These are phyloP conservation scores for Suncus etruscus DNA, from an alignment of 2,113 vertebrate species.

Conservation along the genomic window DNA sequence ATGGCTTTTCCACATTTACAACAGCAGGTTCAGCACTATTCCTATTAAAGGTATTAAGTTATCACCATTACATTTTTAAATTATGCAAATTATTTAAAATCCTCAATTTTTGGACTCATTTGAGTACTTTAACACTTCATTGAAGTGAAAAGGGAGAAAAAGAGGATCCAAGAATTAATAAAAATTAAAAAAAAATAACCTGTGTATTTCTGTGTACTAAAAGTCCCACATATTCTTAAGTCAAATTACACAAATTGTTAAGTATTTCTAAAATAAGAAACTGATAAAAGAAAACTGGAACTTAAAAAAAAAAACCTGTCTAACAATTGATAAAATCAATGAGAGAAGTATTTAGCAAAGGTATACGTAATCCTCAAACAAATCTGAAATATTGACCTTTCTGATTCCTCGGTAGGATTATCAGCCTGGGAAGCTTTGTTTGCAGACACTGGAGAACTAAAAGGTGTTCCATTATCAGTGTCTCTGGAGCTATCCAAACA, in stretches of 20 bases:
- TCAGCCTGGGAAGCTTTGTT: conserved; percentile 86
- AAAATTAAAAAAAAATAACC: conserved; percentile 6
- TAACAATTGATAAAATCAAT: not conserved
- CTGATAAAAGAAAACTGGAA: no score
- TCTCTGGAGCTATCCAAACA: conserved; percentile 92
- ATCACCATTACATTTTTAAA: conserved; percentile 53
- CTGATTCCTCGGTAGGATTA: conserved; percentile 82
- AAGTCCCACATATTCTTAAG: not conserved
- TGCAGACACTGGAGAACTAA: conserved; percentile 86
- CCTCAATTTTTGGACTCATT: conserved; percentile 41
- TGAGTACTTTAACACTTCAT: conserved; percentile 30
- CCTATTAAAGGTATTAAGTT: conserved; percentile 78
- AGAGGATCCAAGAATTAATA: conserved; percentile 13
- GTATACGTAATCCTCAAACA: conserved; percentile 34
- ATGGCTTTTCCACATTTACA: conserved; percentile 85
- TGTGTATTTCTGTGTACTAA: not conserved
- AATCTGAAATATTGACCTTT: conserved; percentile 85
- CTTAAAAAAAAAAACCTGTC: not conserved
- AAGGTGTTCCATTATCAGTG: conserved; percentile 90
- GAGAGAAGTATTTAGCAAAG: conserved; percentile 20
- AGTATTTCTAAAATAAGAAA: conserved; percentile 42
- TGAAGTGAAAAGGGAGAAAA: not conserved
- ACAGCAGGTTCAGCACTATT: conserved; percentile 62
- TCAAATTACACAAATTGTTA: not conserved
- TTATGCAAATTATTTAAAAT: conserved; percentile 22